phyloP scores from a whole-genome alignment of 2,797 vertebrate genomes.

The Gila robusta region DNA sequence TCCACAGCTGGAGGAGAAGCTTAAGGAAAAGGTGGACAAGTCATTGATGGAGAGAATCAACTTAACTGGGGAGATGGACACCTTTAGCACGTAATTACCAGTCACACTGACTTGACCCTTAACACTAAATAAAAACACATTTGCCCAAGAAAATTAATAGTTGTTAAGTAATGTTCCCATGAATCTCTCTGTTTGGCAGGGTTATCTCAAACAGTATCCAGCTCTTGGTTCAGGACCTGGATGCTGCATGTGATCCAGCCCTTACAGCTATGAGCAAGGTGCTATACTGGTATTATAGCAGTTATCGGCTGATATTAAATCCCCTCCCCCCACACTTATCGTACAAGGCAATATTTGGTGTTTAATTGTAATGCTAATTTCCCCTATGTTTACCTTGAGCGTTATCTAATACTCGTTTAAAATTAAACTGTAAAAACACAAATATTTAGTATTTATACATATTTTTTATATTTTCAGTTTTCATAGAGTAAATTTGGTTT shows the following conservation, averaged over 20 bases:
- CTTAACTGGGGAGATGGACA: conserved; percentile 96
- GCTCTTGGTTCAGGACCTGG: conserved; percentile 96
- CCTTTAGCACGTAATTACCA: conserved; percentile 91
- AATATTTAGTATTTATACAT: no score
- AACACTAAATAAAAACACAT: conserved; percentile 5
- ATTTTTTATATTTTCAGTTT: no score
- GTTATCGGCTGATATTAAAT: not conserved
- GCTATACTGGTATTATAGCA: not conserved
- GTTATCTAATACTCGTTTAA: not conserved
- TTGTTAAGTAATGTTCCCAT: not conserved
- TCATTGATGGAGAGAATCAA: conserved; percentile 92
- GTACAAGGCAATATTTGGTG: not conserved
- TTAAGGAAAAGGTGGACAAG: conserved; percentile 97
- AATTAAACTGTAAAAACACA: not conserved
- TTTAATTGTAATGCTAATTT: not conserved
- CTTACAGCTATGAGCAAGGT: conserved; percentile 99
- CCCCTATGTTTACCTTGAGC: not conserved
- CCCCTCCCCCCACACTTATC: not conserved
- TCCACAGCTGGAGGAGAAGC: conserved; percentile 94
- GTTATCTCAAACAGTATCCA: conserved; percentile 99
- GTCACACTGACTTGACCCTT: not conserved
- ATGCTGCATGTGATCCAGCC: conserved; percentile 96
- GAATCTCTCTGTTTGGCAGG: conserved; percentile 74
- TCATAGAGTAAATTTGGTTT: not conserved
- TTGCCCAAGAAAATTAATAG: not conserved